phyloP scores from a whole-genome alignment of 2,113 vertebrate genomes.

The Indicator indicator region DNA sequence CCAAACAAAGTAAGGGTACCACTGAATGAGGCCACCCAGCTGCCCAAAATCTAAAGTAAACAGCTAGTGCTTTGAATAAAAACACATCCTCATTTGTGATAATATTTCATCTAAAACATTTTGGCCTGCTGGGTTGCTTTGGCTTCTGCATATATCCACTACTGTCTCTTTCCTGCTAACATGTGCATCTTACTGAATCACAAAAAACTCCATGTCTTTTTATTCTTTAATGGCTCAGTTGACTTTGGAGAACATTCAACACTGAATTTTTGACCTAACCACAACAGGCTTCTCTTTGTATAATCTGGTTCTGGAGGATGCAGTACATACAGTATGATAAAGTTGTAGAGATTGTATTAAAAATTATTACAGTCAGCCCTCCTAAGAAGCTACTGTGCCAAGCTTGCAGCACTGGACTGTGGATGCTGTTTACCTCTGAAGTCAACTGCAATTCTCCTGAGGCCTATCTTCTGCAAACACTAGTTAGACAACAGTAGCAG shows the following conservation, averaged over 20 bases:
- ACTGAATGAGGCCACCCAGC: slow-evolving; percentile 49
- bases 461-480: background rate
- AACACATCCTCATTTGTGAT: slow-evolving; percentile 63
- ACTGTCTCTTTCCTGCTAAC: slow-evolving; percentile 41
- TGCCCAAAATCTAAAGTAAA: slow-evolving; percentile 33
- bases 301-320: background rate
- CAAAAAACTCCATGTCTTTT: slow-evolving; percentile 15
- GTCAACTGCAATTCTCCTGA: background rate
- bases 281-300: background rate
- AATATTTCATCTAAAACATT: slow-evolving; percentile 41
- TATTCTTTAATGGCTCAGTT: slow-evolving; percentile 38
- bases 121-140: slow-evolving; percentile 19
- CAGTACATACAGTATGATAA: background rate
- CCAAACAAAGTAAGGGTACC: slow-evolving; percentile 34
- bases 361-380: background rate
- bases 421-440: background rate
- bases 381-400: background rate
- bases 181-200: slow-evolving; percentile 3
- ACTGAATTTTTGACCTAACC: slow-evolving; percentile 27
- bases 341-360: background rate
- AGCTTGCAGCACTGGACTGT: background rate
- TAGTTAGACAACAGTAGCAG: background rate
- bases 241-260: slow-evolving; percentile 49
- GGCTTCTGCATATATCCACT: slow-evolving; percentile 16
- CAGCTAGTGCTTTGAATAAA: slow-evolving; percentile 56